Evolutionary conservation across 35 echinoderm and acorn worm genomes (phyloP).

Genomic region (Amphiura filiformis): DNA sequence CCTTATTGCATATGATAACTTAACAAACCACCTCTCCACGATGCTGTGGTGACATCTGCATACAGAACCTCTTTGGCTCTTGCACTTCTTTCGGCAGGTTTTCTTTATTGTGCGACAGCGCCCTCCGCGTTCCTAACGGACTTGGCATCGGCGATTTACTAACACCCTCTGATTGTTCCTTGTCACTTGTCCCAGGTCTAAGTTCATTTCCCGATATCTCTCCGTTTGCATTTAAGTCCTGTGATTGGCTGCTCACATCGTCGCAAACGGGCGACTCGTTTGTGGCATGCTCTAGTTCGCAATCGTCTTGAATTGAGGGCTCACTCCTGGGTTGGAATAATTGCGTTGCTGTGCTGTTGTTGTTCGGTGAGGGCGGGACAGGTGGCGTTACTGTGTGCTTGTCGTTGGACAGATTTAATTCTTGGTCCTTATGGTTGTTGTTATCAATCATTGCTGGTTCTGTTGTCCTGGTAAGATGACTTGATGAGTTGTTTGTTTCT

Average conservation of each 20-base stretch:
- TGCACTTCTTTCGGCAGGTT: conserved; percentile 30
- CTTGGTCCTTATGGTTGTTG: background rate
- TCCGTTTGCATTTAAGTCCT: background rate
- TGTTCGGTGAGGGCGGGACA: background rate
- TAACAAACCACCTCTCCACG: conserved; percentile 30
- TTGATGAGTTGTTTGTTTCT: background rate
- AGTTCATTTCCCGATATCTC: background rate
- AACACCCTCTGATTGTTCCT: background rate
- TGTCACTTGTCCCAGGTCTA: background rate
- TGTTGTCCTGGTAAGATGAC: background rate
- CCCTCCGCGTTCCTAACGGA: conserved; percentile 24
- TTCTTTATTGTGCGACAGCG: conserved; percentile 20
- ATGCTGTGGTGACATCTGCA: conserved; percentile 14
- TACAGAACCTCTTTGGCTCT: conserved; percentile 35
- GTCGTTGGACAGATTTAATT: background rate
- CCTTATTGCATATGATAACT: too few relatives aligned
- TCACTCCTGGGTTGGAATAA: background rate
- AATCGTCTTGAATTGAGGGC: background rate
- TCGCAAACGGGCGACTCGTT: background rate
- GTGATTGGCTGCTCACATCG: background rate
- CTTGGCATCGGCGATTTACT: conserved; percentile 18
- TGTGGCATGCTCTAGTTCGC: background rate
- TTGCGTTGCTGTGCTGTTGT: background rate
- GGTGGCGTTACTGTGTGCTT: background rate
- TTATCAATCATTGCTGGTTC: background rate